Percentiles rank a stretch among this genome's conserved stretches.
phyloP scores from a whole-genome alignment of 2,113 vertebrate species.

The Motacilla tschutschensis region DNA sequence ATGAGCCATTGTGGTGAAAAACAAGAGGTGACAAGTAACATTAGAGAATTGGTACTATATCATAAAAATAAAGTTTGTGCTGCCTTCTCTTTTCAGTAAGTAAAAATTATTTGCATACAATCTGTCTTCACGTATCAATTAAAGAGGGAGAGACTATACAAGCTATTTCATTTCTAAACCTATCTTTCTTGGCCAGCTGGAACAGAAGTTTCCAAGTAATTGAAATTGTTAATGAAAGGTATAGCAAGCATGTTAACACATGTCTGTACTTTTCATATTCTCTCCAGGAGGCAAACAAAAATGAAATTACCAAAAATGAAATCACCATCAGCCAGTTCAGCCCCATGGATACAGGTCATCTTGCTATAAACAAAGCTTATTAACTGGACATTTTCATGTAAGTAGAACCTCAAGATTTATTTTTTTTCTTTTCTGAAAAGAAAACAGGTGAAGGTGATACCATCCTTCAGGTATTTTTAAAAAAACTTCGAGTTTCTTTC shows the following conservation, averaged over 20 bases:
- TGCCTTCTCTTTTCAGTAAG: not conserved
- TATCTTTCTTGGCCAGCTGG: conserved; percentile 18
- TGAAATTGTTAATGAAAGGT: conserved; percentile 5
- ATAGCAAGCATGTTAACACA: not conserved
- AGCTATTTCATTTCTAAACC: not conserved
- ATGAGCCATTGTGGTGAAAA: not conserved
- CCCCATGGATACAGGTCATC: not conserved
- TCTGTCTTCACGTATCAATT: conserved; percentile 37
- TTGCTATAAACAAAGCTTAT: not conserved
- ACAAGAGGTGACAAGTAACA: not conserved
- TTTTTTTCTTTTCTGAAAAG: not conserved
- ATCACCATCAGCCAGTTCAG: not conserved
- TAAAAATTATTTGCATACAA: not conserved
- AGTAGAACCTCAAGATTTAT: not conserved
- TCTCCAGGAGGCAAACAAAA: not conserved
- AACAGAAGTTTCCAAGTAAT: not conserved
- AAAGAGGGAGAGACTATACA: not conserved
- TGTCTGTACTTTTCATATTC: not conserved
- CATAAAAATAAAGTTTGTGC: not conserved
- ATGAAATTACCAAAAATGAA: not conserved
- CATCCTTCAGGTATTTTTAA: not conserved
- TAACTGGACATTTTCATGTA: not conserved
- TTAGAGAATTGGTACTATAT: not conserved
- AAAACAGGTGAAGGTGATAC: not conserved
- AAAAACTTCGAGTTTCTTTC: not conserved